These are phyloP conservation scores for Bombus sibiricus DNA, from an alignment of 1,140 invertebrate species.

Conservation along the genomic window DNA sequence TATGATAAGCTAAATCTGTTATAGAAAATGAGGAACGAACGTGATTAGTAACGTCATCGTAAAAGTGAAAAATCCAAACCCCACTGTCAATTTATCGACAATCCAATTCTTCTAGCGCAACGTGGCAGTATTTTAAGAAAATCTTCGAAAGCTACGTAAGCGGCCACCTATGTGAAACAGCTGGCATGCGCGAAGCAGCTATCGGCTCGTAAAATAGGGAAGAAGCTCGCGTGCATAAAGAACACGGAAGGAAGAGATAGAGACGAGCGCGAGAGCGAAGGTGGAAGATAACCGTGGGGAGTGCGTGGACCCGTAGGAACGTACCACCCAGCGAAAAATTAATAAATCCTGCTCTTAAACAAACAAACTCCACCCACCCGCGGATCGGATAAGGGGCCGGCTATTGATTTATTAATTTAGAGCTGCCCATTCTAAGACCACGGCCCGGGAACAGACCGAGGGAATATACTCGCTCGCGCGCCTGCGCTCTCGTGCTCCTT, in stretches of 20 bases:
- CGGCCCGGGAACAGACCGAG: conserved; percentile 34
- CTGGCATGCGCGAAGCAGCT: neutral
- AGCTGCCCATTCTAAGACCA: conserved; percentile 82
- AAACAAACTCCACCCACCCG: conserved; percentile 82
- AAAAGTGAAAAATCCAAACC: neutral
- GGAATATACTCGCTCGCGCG: conserved; percentile 54
- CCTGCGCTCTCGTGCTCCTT: conserved; percentile 66
- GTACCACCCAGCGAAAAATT: conserved; percentile 82
- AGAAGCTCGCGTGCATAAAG: conserved; percentile 57
- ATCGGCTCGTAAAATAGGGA: conserved; percentile 46
- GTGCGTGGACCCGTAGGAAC: conserved; percentile 67
- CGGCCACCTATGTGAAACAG: neutral
- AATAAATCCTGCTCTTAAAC: conserved; percentile 83
- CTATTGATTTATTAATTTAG: conserved; percentile 83
- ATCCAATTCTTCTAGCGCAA: too few species aligned
- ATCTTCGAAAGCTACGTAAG: neutral
- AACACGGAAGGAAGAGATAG: conserved; percentile 66
- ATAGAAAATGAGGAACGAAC: too few species aligned
- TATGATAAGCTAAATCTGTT: too few species aligned
- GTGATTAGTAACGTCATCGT: neutral
- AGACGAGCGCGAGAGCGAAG: conserved; percentile 44
- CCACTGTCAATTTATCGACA: neutral
- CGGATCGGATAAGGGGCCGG: conserved; percentile 80
- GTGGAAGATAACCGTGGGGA: conserved; percentile 51
- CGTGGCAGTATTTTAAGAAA: neutral